Evolutionary conservation across 2,113 vertebrate genomes (phyloP).

Genomic region (Drymodes brunneopygia): DNA sequence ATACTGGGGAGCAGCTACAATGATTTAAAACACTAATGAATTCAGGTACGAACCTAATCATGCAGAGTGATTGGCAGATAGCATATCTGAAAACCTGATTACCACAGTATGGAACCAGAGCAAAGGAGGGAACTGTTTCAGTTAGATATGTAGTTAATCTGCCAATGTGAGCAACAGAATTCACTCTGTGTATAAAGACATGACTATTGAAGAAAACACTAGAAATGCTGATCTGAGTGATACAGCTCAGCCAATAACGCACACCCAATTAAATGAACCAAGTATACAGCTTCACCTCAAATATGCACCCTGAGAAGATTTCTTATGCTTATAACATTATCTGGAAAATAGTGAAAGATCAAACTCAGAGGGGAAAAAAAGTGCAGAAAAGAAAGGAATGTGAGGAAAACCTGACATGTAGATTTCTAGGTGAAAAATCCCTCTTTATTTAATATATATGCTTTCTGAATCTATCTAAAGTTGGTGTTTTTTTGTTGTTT

Average conservation of each 20-base stretch:
- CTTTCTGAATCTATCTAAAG: neutral
- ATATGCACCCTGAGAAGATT: neutral
- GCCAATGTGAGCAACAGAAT: constrained; percentile 24
- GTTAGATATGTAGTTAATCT: constrained; percentile 52
- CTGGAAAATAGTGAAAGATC: neutral
- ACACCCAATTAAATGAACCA: neutral
- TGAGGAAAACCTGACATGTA: neutral
- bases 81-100: neutral
- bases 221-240: constrained; percentile 34
- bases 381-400: neutral
- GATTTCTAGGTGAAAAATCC: neutral
- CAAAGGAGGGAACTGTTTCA: constrained; percentile 52
- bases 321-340: neutral
- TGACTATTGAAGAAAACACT: constrained; percentile 15
- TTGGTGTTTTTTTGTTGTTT: neutral
- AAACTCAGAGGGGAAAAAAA: neutral
- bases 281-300: neutral
- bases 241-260: neutral
- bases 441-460: neutral
- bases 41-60: constrained; percentile 16
- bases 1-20: neutral
- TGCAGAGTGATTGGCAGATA: neutral
- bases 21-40: neutral
- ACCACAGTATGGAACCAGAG: constrained; percentile 10
- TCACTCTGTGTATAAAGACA: neutral